Evolutionary conservation across 2,888 invertebrate genomes (phyloP).

Genomic region (Chirona hameri): DNA sequence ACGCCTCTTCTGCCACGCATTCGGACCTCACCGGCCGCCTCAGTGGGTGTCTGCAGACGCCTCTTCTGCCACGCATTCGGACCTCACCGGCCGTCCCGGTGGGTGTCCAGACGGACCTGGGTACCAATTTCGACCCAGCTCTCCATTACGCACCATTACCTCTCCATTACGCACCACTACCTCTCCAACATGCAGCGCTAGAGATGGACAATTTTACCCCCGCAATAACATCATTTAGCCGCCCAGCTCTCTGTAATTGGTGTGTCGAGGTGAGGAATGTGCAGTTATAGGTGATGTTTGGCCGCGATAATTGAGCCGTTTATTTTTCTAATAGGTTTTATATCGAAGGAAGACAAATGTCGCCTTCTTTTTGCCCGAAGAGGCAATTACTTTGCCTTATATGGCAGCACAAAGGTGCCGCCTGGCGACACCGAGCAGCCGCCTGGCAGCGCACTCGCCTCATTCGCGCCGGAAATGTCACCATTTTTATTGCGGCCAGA

Average conservation of each 20-base stretch:
- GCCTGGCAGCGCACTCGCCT: background rate
- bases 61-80: background rate
- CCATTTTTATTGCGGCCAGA: conserved; percentile 13
- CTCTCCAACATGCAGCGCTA: background rate
- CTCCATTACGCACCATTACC: conserved; percentile 12
- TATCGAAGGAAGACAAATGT: conserved; percentile 25
- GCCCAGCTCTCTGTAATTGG: background rate
- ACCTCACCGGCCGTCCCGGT: background rate
- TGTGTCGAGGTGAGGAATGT: conserved; percentile 5
- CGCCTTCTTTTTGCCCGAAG: conserved; percentile 6
- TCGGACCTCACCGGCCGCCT: too few relatives aligned
- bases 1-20: too few relatives aligned
- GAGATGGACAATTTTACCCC: conserved; percentile 28
- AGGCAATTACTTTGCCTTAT: conserved; percentile 27
- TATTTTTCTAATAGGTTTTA: conserved; percentile 29
- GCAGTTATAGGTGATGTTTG: conserved; percentile 23
- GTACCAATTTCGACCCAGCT: conserved; percentile 4
- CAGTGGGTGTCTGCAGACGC: too few relatives aligned
- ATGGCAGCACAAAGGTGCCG: conserved; percentile 24
- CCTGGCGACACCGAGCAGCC: background rate
- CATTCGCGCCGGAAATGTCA: background rate
- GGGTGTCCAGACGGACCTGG: background rate
- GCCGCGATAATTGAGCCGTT: conserved; percentile 25
- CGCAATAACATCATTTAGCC: conserved; percentile 23
- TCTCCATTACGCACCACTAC: too few relatives aligned